These are phyloP conservation scores for Paralichthys olivaceus DNA, from an alignment of 2,113 vertebrate species.

Conservation along the genomic window DNA sequence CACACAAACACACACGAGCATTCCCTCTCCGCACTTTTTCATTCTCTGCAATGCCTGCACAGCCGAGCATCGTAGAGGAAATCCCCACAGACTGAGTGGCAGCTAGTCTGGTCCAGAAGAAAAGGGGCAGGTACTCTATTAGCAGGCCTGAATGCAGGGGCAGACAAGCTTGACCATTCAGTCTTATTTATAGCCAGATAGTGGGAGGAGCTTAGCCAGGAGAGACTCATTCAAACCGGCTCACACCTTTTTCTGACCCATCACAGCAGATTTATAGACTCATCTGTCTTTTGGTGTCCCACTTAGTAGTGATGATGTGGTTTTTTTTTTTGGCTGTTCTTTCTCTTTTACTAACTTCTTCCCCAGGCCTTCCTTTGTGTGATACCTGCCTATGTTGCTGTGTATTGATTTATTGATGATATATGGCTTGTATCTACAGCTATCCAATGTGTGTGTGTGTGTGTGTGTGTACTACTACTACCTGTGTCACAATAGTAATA, in stretches of 20 bases:
- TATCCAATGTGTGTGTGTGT: conserved; percentile 3
- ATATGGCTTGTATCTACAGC: conserved; percentile 29
- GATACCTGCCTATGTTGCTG: conserved; percentile 4
- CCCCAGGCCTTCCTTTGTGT: conserved; percentile 8
- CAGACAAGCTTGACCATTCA: conserved; percentile 39
- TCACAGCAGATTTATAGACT: conserved; percentile 48
- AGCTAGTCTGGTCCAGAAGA: conserved; percentile 31
- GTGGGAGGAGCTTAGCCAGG: conserved; percentile 22
- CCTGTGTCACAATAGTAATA: neutral
- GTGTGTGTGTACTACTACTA: neutral
- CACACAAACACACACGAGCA: conserved; percentile 15
- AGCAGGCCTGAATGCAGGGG: conserved; percentile 46
- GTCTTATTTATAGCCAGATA: conserved; percentile 68
- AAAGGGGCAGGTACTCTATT: conserved; percentile 61
- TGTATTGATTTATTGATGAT: conserved; percentile 49
- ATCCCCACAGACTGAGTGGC: conserved; percentile 55
- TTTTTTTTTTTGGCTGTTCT: neutral
- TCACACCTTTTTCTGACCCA: conserved; percentile 44
- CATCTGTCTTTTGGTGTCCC: conserved; percentile 13
- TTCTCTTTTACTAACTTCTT: neutral
- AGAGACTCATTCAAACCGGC: conserved; percentile 26
- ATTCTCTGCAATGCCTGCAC: conserved; percentile 26
- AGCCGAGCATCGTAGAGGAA: conserved; percentile 56
- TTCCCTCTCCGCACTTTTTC: conserved; percentile 26
- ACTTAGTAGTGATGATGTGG: conserved; percentile 9